A percentile compares a stretch with the other conserved stretches of the same genome.
Evolutionary conservation across 1,140 invertebrate genomes (phyloP).

Genomic region (Ctenoplectra terminalis): DNA sequence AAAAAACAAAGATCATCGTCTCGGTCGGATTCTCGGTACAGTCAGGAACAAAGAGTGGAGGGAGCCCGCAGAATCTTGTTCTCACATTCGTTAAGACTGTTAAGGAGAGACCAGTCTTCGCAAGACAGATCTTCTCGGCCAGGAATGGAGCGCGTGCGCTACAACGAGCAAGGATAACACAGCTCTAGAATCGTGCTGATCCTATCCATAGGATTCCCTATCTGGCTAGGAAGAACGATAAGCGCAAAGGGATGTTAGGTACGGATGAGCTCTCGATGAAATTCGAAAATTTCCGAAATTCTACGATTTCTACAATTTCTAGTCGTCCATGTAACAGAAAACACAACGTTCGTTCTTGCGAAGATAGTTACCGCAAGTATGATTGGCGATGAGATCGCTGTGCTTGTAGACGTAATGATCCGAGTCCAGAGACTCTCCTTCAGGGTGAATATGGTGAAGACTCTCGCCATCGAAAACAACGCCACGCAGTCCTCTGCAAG

Average conservation of each 20-base stretch:
- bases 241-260: no score
- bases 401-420: constrained; percentile 88
- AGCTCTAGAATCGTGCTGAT: constrained; percentile 10
- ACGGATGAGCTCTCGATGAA: no score
- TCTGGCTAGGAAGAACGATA: neutral
- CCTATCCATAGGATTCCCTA: neutral
- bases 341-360: no score
- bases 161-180: constrained; percentile 16
- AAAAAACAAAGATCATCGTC: constrained; percentile 60
- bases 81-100: constrained; percentile 73
- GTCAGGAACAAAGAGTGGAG: constrained; percentile 52
- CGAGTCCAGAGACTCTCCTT: constrained; percentile 81
- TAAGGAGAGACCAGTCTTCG: constrained; percentile 77
- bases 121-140: constrained; percentile 43
- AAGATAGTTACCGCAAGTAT: constrained; percentile 86
- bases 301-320: no score
- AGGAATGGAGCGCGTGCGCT: constrained; percentile 53
- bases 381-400: constrained; percentile 86
- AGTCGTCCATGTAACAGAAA: no score
- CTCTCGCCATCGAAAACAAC: constrained; percentile 91
- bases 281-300: no score
- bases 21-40: constrained; percentile 48
- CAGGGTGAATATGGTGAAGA: constrained; percentile 88
- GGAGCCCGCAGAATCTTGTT: constrained; percentile 62
- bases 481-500: constrained; percentile 91